phyloP scores from a whole-genome alignment of 2,888 invertebrate species.

The Ichneumoninae sp. region DNA sequence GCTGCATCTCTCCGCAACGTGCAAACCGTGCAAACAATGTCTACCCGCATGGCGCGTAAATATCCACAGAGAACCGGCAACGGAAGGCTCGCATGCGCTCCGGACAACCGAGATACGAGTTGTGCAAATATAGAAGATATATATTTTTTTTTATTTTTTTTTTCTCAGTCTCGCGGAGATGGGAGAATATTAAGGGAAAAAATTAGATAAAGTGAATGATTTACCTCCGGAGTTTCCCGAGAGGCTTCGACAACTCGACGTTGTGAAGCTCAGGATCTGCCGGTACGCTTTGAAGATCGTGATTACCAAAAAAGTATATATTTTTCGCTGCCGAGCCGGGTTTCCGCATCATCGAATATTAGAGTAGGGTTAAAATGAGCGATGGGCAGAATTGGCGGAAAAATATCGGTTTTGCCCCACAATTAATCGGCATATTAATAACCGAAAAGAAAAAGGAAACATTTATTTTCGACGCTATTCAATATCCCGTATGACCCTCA shows the following conservation, averaged over 20 bases:
- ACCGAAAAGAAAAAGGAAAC: neutral
- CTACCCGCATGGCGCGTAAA: neutral
- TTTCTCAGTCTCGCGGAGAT: neutral
- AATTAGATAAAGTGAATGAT: conserved; percentile 22
- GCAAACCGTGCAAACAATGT: conserved; percentile 45
- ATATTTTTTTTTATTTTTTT: neutral
- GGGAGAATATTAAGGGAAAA: neutral
- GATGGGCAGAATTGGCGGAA: too few species aligned
- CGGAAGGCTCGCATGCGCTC: neutral
- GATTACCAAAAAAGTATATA: too few species aligned
- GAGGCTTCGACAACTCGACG: conserved; percentile 97
- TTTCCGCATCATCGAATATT: too few species aligned
- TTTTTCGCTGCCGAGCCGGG: too few species aligned
- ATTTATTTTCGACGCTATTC: neutral
- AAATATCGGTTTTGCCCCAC: neutral
- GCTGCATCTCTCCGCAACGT: conserved; percentile 2
- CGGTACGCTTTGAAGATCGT: neutral
- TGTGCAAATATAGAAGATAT: conserved; percentile 1
- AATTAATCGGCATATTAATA: neutral
- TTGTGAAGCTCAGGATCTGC: conserved; percentile 97
- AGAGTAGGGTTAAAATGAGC: too few species aligned
- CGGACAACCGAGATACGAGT: conserved; percentile 7
- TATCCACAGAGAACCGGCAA: neutral
- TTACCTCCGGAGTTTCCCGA: conserved; percentile 96
- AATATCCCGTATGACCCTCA: too few species aligned